Base-by-base conservation (phyloP, 2,888 invertebrate genomes). In the Agrotis clavis region DNA sequence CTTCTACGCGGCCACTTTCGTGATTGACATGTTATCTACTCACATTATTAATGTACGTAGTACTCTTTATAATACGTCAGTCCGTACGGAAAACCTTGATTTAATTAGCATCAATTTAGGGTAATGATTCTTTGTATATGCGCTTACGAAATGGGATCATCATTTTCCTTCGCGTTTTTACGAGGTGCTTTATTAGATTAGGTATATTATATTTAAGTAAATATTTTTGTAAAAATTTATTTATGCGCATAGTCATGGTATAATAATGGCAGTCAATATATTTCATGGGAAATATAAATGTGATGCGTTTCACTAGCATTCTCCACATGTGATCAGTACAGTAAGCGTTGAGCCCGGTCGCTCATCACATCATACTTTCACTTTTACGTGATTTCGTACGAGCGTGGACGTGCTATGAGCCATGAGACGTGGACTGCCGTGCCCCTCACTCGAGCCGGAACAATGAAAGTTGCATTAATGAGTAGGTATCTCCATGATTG, bases 281-380 rank as follows among this genome's bases (percentile, higher is more conserved):
- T 30, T 30, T 45, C 16, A 48, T 14, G 48, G 14, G 25, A n/a
- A 50, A 41, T 50, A 45, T 59, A 45, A 66, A 59, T 71, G 62
- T 64, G 63, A 41, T 41, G 54, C 25, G 67, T 66, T 74, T 73
- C 51, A 62, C 48, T 66, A 56, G 54, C 66, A 57, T 71, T 74
- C 68, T 59, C 70, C 83, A 74, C 81, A 84, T 83, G 79, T 83
- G 80, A 84, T 81, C 79, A 74, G 77, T 83, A 87, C 82, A 84
- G 83, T 83, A 79, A 87, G 80, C 72, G 74, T 84, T 80, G 74
- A 83, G 82, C 79, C 81, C 74, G 88, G 86, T 77, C 87, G 89
- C 86, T 90, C 92, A 93, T 94, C 94, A 91, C 93, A 92, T 93
- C 90, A 92, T 90, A 95, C 95, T 96, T 96, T 95, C 95, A 95